Conservation (phyloP, 2,113 vertebrate genomes). For the Neopipo cinnamomea region DNA sequence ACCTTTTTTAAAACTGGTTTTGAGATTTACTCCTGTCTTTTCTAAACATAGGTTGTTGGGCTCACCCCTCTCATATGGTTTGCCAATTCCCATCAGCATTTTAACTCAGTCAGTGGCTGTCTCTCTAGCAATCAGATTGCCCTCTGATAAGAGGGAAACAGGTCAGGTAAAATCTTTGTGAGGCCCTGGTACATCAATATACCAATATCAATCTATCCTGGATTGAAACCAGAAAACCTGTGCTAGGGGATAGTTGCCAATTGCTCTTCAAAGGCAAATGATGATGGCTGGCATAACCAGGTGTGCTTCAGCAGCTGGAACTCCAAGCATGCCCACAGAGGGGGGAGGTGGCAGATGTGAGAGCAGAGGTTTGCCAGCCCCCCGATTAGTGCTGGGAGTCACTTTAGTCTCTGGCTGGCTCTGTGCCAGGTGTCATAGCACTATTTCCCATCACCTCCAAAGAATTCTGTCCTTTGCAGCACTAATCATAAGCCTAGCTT, state of each 20-base stretch:
- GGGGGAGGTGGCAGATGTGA: neutral
- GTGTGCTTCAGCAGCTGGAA: neutral
- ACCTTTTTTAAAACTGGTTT: neutral
- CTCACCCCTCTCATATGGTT: rapidly evolving
- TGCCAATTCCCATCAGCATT: rapidly evolving
- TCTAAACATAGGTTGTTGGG: neutral
- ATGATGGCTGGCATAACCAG: neutral
- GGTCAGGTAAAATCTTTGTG: neutral
- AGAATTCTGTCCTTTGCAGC: neutral
- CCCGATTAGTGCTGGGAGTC: neutral
- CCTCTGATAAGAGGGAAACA: neutral
- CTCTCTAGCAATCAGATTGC: neutral
- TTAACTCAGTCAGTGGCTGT: neutral
- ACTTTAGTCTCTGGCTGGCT: neutral
- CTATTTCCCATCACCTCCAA: neutral
- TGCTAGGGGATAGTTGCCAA: neutral
- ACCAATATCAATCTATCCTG: neutral
- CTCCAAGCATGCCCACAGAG: neutral
- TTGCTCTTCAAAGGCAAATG: neutral
- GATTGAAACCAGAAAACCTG: neutral
- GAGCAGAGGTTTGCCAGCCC: neutral
- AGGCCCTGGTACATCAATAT: neutral
- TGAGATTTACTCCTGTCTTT: neutral
- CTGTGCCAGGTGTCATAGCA: neutral
- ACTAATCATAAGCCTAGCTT: neutral